phyloP scores from a whole-genome alignment of 2,888 invertebrate species.

The Baronia brevicornis region DNA sequence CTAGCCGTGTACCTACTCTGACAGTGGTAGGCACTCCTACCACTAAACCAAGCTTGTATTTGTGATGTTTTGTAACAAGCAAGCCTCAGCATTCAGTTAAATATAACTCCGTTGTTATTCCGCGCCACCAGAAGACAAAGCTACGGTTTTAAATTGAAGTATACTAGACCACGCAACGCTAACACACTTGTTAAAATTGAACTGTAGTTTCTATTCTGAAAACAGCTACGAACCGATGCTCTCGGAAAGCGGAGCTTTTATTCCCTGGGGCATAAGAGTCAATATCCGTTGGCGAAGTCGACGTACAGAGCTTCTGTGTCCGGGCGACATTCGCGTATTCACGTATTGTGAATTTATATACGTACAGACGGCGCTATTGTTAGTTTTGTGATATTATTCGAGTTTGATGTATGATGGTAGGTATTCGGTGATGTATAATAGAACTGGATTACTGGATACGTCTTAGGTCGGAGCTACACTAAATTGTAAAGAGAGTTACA shows the following conservation, averaged over 20 bases:
- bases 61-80: too few species aligned
- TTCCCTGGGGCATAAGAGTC: not conserved
- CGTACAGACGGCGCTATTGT: constrained; percentile 28
- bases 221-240: constrained; percentile 3
- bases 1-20: too few species aligned
- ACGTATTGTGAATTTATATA: constrained; percentile 15
- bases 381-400: constrained; percentile 47
- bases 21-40: too few species aligned
- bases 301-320: constrained; percentile 8
- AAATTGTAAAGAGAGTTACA: too few species aligned
- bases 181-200: constrained; percentile 1
- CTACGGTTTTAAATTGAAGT: constrained; percentile 9
- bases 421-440: constrained; percentile 13
- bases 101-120: not conserved
- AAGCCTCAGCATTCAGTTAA: too few species aligned
- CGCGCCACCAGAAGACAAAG: not conserved
- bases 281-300: constrained; percentile 4
- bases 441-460: too few species aligned
- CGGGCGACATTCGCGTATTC: constrained; percentile 15
- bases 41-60: too few species aligned
- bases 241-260: constrained; percentile 2
- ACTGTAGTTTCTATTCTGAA: constrained; percentile 7
- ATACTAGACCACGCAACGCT: constrained; percentile 2
- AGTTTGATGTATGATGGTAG: constrained; percentile 40
- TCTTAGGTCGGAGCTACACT: too few species aligned